These are phyloP conservation scores for Antedon mediterranea DNA, from an alignment of 53 echinoderm and acorn worm species.

Conservation along the genomic window DNA sequence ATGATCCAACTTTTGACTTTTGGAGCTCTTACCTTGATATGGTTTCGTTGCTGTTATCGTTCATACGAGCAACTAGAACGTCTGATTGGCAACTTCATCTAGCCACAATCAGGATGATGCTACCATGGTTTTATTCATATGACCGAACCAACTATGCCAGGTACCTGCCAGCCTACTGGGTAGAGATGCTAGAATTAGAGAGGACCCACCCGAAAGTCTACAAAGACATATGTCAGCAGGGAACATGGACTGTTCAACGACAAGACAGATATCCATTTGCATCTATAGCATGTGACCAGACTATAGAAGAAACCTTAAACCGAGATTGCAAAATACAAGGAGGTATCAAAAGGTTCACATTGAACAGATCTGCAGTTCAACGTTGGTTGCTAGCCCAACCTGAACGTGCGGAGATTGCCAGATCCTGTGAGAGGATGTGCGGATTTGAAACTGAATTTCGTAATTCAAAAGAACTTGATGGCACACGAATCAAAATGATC, in stretches of 20 bases:
- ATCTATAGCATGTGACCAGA: too few relatives aligned
- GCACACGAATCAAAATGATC: background rate
- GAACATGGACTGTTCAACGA: constrained; percentile 30
- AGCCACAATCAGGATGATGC: constrained; percentile 18
- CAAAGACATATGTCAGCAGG: constrained; percentile 10
- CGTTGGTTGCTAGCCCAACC: too few relatives aligned
- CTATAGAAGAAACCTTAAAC: too few relatives aligned
- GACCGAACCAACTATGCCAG: constrained; percentile 31
- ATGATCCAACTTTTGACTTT: constrained; percentile 22
- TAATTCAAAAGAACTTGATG: background rate
- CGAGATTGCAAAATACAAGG: too few relatives aligned
- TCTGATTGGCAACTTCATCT: constrained; percentile 48
- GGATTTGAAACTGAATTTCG: too few relatives aligned
- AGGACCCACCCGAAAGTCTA: constrained; percentile 22
- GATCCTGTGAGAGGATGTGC: background rate
- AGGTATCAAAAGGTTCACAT: too few relatives aligned
- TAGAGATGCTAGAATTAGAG: constrained; percentile 30
- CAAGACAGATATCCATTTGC: constrained; percentile 25
- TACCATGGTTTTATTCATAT: constrained; percentile 47
- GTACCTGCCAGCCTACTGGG: constrained; percentile 42
- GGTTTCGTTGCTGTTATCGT: constrained; percentile 13
- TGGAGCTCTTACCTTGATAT: constrained; percentile 38
- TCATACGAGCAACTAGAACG: constrained; percentile 14
- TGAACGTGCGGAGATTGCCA: background rate
- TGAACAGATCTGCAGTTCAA: too few relatives aligned